phyloP scores from a whole-genome alignment of 2,797 vertebrate species.

The Pseudomugil tenellus region DNA sequence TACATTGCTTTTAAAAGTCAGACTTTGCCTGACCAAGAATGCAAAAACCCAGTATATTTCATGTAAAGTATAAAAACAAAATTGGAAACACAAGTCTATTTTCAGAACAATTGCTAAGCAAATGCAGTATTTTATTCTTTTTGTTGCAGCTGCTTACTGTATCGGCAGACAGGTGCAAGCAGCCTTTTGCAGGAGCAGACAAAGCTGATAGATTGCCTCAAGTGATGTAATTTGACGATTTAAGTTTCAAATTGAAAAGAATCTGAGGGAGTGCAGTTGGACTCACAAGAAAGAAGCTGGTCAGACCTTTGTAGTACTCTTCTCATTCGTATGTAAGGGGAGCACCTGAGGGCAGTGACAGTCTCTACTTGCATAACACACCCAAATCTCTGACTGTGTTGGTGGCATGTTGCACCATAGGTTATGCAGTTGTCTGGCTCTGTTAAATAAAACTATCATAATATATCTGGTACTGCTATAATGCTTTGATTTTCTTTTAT shows the following conservation, averaged over 20 bases:
- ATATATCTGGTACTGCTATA: not conserved
- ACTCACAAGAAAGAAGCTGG: slow-evolving; percentile 8
- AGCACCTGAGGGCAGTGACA: not conserved
- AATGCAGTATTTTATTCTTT: not conserved
- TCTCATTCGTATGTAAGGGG: slow-evolving; percentile 9
- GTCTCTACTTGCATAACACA: slow-evolving; percentile 14
- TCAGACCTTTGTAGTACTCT: slow-evolving; percentile 3
- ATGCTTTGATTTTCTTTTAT: not conserved
- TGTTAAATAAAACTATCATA: slow-evolving; percentile 1
- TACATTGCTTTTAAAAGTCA: not conserved
- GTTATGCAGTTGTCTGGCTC: not conserved
- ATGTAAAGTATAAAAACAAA: not conserved
- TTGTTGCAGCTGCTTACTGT: too few relatives aligned
- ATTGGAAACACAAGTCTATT: too few relatives aligned
- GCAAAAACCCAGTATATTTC: too few relatives aligned
- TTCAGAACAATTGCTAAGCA: not conserved
- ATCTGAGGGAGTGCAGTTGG: not conserved
- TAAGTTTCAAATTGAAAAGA: slow-evolving; percentile 8
- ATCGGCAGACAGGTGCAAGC: not conserved
- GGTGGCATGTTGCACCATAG: not conserved
- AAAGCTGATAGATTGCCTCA: not conserved
- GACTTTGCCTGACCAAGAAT: not conserved
- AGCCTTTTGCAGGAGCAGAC: not conserved
- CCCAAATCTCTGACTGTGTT: slow-evolving; percentile 4
- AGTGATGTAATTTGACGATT: slow-evolving; percentile 16